Conservation (phyloP, 2,113 vertebrate genomes). For the Alosa alosa region DNA sequence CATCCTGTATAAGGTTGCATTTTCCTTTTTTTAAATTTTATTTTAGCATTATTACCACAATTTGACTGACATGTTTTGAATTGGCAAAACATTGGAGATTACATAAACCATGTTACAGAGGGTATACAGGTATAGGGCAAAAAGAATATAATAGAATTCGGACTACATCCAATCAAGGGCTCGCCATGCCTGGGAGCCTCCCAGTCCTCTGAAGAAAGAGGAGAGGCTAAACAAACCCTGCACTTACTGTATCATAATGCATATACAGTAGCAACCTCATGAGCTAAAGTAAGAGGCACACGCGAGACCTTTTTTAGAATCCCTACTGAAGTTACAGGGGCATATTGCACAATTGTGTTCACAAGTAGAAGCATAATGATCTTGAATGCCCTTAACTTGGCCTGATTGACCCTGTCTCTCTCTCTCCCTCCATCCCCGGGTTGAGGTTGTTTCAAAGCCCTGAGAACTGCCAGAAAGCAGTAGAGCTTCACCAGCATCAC, state of each 20-base stretch:
- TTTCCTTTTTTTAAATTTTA: too few relatives aligned
- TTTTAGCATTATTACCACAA: not conserved
- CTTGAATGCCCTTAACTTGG: constrained; percentile 4
- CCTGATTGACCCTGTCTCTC: not conserved
- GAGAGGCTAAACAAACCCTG: not conserved
- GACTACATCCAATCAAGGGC: too few relatives aligned
- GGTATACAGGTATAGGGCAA: too few relatives aligned
- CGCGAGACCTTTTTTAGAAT: too few relatives aligned
- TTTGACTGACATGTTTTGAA: too few relatives aligned
- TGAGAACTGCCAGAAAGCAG: constrained; percentile 37
- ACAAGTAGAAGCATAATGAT: not conserved
- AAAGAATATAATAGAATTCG: too few relatives aligned
- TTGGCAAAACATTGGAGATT: too few relatives aligned
- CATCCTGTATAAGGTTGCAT: too few relatives aligned
- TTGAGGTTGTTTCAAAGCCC: not conserved
- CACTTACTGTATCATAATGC: not conserved
- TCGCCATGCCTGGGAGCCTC: not conserved
- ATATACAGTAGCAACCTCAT: not conserved
- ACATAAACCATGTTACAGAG: not conserved
- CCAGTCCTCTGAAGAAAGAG: not conserved
- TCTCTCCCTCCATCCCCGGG: not conserved
- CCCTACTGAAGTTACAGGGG: not conserved
- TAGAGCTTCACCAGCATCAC: constrained; percentile 30
- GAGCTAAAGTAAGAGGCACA: too few relatives aligned
- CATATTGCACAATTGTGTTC: not conserved